Base-by-base conservation (phyloP, 2,888 invertebrate species). In the Eudemis profundana region DNA sequence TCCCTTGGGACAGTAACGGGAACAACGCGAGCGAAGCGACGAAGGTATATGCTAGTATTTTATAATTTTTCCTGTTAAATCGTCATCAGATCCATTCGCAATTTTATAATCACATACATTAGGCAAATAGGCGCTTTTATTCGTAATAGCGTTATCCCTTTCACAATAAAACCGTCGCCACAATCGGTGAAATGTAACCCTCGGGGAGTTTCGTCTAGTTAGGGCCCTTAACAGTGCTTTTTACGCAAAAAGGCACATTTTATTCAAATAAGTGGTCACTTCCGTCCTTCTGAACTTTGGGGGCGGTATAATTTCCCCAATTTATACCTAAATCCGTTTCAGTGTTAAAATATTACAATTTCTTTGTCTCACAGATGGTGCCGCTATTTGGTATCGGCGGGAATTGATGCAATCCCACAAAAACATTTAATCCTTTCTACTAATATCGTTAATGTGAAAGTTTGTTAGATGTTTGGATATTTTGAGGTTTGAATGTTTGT, bases 141-240 rank as follows among this genome's bases (percentile, higher is more conserved):
- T n/a, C n/a, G n/a, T n/a, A n/a, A 50, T 60, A 42, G 27, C 49
- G n/a, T 23, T 59, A 38, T 23, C 10, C 47, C 27, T 49, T 49
- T 19, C 60, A 27, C 15, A 60, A 60, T n/a, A 38, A 27, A 27
- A 10, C 8, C 5, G 4, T 1, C 27, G 27, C 44, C 44, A 10
- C 4, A 19, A 27, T 19, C 40, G 10, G 17, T 40, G 38, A 38
- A 46, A 38, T 46, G 23, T 38, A 36, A 10, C 61, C 61, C 46
- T 54, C 27, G 8, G 46, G 61, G 53, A n/a, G 53, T 61, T 61
- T 38, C 46, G 36, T 46, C 54, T 47, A 46, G 46, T 61, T 53
- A 49, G 5, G 50, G 29, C 17, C 44, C 12, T 44, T 44, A 44
- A n/a, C 4, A 1, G 44, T 4, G 4, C 10, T 21, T 17, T 19